Conservation (phyloP, 2,113 vertebrate genomes). For the Telmatochromis brachygnathus region DNA sequence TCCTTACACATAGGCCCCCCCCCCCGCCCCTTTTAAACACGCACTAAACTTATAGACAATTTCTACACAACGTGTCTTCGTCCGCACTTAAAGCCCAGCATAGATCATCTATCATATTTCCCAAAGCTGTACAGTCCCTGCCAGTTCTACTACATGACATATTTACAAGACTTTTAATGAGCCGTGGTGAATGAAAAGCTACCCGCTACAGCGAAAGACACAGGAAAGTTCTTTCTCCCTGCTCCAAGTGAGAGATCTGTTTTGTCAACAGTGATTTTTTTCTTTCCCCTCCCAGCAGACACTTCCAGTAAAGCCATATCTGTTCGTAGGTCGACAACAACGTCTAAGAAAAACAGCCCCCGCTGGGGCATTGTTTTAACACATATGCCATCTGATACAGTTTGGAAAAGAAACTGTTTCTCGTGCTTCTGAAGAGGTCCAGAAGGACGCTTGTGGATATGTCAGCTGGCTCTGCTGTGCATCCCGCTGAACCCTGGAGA, state of each 20-base stretch:
- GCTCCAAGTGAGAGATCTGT: background rate
- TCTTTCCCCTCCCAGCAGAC: background rate
- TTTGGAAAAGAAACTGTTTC: background rate
- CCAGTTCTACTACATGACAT: background rate
- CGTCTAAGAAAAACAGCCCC: background rate
- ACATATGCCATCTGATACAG: background rate
- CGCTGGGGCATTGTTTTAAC: background rate
- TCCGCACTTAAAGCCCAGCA: background rate
- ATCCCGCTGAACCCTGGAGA: constrained; percentile 42
- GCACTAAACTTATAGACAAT: background rate
- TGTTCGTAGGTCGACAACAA: background rate
- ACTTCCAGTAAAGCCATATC: background rate
- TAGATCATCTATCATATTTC: background rate
- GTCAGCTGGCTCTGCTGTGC: constrained; percentile 44
- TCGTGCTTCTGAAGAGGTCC: background rate
- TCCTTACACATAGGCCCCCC: background rate
- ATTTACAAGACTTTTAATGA: constrained; percentile 43
- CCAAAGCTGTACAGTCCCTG: background rate
- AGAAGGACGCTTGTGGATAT: background rate
- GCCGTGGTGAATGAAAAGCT: constrained; percentile 18
- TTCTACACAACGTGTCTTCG: background rate
- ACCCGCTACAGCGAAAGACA: background rate
- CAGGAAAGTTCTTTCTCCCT: background rate
- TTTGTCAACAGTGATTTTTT: constrained; percentile 7
- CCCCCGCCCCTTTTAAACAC: background rate